Evolutionary conservation across 2,888 invertebrate genomes (phyloP), one percentile per base, ranked within the genome.

Genomic region (Scelioninae gen. 1): DNA sequence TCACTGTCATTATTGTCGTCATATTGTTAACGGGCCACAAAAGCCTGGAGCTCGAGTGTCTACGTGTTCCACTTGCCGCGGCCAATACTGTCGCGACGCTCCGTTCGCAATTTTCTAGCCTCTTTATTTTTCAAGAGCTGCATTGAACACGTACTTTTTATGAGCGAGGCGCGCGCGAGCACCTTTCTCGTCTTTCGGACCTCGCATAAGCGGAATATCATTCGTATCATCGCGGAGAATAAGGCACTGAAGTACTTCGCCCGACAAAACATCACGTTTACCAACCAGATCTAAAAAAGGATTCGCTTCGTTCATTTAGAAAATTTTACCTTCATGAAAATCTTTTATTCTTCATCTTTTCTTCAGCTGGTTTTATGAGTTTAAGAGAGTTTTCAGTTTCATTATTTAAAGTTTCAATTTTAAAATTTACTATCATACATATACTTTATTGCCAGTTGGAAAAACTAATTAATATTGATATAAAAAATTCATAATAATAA

Each of bases 131-230:
- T 77, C 77, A 78, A 82, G 74, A 63, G 82, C 56, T 43, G 62
- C 77, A 74, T 56, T 77, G 77, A 82, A 77, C 82, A 74, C 82
- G 82, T 82, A 82, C 74, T 62, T 74, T 82, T 82, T 78, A 78
- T 69, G 82, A 63, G 74, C 56, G 49, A 63, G 49, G n/a, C 23
- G 56, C 51, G 60, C 65, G 23, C 60, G 63, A 58, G 51, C 49
- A 58, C 47, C 75, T 75, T 71, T 66, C 65, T 58, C 32, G 32
- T n/a, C 68, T 56, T 32, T 66, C 79, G 74, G 55, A 74, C 62
- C 53, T 34, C 31, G 49, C 58, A 32, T 69, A 55, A 62, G 31
- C 75, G 40, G 56, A 75, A 80, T 74, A 72, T 74, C 79, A 60
- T 74, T 65, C 56, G 49, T 49, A 63, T 47, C 49, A 72, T 65